phyloP scores from a whole-genome alignment of 2,113 vertebrate species.

The Etheostoma spectabile region DNA sequence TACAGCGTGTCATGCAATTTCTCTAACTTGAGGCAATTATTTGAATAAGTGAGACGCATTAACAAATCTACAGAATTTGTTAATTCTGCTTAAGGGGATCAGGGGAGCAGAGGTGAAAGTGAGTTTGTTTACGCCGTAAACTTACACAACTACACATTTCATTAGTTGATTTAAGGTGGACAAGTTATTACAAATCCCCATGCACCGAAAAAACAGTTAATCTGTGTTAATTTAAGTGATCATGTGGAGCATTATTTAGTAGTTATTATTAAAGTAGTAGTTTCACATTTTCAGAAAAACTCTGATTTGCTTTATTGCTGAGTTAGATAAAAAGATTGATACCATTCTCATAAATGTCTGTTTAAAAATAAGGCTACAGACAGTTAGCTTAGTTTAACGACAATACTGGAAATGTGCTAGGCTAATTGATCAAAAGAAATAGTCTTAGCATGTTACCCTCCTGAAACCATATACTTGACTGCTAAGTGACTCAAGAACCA shows the following conservation, averaged over 20 bases:
- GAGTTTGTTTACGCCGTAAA: background rate
- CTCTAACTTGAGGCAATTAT: background rate
- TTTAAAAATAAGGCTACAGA: background rate
- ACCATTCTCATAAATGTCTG: background rate
- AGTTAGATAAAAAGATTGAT: background rate
- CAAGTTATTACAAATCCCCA: background rate
- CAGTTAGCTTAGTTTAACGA: background rate
- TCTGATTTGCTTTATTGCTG: background rate
- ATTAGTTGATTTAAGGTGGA: background rate
- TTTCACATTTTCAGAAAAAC: background rate
- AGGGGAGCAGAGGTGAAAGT: constrained; percentile 37
- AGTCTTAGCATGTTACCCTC: background rate
- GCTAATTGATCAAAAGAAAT: background rate
- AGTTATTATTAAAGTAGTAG: background rate
- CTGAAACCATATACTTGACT: background rate
- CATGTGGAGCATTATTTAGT: too few relatives aligned
- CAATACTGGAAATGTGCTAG: too few relatives aligned
- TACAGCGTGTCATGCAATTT: background rate
- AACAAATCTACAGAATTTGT: constrained; percentile 26
- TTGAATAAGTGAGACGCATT: background rate
- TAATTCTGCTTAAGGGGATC: constrained; percentile 64
- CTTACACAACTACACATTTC: background rate
- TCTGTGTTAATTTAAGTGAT: background rate
- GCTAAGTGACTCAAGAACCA: too few relatives aligned
- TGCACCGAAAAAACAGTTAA: background rate